phyloP scores from a whole-genome alignment of 2,888 invertebrate genomes.

The Perizoma affinitatum region DNA sequence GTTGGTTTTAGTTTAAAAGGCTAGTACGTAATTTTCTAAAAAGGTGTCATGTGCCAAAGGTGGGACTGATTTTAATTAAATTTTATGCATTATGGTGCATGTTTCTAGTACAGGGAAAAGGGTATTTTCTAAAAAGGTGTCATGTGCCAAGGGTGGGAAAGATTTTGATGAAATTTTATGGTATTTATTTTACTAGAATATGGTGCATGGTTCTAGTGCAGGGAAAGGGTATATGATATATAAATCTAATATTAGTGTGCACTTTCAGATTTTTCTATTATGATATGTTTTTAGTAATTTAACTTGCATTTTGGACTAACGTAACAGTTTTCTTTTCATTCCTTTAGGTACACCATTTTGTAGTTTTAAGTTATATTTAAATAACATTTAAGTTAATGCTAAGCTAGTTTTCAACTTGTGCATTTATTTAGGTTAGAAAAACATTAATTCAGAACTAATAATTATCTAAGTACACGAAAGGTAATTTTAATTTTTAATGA shows the following conservation, averaged over 20 bases:
- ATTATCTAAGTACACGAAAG: too few species aligned
- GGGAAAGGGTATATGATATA: too few species aligned
- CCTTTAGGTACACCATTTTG: neutral
- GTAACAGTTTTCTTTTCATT: neutral
- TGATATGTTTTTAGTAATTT: neutral
- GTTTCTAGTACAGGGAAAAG: neutral
- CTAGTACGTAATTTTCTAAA: neutral
- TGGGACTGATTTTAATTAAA: neutral
- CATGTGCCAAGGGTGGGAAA: neutral
- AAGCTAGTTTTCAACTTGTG: conserved; percentile 11
- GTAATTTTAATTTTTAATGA: too few species aligned
- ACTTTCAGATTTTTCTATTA: neutral
- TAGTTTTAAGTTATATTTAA: neutral
- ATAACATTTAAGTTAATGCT: conserved; percentile 1
- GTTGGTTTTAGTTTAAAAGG: too few species aligned
- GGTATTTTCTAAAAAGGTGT: neutral
- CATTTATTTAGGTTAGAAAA: neutral
- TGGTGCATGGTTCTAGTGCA: neutral
- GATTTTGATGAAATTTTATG: neutral
- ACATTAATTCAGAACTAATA: neutral
- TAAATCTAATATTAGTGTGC: neutral
- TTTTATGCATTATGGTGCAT: neutral
- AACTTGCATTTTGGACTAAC: neutral
- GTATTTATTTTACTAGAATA: too few species aligned
- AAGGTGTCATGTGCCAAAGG: neutral